phyloP scores from a whole-genome alignment of 2,113 vertebrate species.

The Archilochus colubris region DNA sequence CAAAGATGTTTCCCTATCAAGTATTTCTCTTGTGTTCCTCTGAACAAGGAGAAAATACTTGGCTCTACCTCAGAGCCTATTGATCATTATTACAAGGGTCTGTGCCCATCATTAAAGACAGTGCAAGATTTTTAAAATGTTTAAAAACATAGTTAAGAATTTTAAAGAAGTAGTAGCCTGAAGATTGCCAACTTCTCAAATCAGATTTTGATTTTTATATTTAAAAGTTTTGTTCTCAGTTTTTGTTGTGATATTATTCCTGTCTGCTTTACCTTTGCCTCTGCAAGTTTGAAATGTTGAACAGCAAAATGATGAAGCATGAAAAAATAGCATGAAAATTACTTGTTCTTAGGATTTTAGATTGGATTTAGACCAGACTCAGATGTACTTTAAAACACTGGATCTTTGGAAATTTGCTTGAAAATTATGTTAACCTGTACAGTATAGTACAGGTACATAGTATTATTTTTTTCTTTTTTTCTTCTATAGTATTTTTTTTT shows the following conservation, averaged over 20 bases:
- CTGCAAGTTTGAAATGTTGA: not conserved
- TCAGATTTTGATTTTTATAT: not conserved
- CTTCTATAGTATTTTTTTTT: not conserved
- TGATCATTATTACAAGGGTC: not conserved
- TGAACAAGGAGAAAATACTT: not conserved
- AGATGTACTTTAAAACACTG: not conserved
- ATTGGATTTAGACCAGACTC: not conserved
- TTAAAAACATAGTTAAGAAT: not conserved
- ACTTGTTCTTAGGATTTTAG: not conserved
- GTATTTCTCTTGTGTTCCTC: not conserved
- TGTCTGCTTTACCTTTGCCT: not conserved
- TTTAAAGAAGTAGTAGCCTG: not conserved
- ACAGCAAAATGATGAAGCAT: not conserved
- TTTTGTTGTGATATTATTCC: not conserved
- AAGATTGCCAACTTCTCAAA: not conserved
- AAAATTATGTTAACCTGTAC: not conserved
- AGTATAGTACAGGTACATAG: too few relatives aligned
- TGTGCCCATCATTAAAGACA: not conserved
- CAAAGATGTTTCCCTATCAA: not conserved
- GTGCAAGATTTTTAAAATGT: not conserved
- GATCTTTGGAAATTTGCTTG: not conserved
- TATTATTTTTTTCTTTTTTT: too few relatives aligned
- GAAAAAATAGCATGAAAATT: not conserved
- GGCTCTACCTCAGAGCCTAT: not conserved
- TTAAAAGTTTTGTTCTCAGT: not conserved